Conservation (phyloP, 2,888 invertebrate species). For the Villa cingulata region DNA sequence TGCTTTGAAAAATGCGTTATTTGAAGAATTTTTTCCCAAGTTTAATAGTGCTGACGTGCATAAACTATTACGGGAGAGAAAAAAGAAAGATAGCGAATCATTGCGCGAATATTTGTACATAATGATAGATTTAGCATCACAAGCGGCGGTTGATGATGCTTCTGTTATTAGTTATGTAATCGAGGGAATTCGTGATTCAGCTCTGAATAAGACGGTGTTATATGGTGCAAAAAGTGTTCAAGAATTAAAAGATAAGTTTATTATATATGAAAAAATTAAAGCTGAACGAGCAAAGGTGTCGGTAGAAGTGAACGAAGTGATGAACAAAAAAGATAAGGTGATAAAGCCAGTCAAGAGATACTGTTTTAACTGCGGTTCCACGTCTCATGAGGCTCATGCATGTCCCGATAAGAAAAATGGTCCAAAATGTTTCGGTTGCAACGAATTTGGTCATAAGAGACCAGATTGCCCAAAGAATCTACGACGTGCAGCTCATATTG, state of each 20-base stretch:
- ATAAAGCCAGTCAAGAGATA: background rate
- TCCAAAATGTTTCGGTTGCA: background rate
- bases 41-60: conserved; percentile 6
- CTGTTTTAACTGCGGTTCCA: background rate
- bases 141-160: conserved; percentile 6
- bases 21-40: conserved; percentile 1
- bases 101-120: conserved; percentile 9
- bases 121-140: conserved; percentile 9
- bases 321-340: too few relatives aligned
- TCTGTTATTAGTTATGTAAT: conserved; percentile 10
- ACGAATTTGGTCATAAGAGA: background rate
- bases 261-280: conserved; percentile 8
- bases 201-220: conserved; percentile 6
- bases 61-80: conserved; percentile 4
- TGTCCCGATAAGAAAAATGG: background rate
- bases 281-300: background rate
- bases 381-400: background rate
- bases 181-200: conserved; percentile 7
- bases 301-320: background rate
- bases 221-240: conserved; percentile 4
- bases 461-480: background rate
- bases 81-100: conserved; percentile 4
- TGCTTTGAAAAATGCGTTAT: conserved; percentile 3
- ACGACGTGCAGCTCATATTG: background rate
- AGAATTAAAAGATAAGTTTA: conserved; percentile 5